Evolutionary conservation across 2,888 invertebrate genomes (phyloP), one percentile per base, ranked within the genome.

Genomic region (Brenthis ino): DNA sequence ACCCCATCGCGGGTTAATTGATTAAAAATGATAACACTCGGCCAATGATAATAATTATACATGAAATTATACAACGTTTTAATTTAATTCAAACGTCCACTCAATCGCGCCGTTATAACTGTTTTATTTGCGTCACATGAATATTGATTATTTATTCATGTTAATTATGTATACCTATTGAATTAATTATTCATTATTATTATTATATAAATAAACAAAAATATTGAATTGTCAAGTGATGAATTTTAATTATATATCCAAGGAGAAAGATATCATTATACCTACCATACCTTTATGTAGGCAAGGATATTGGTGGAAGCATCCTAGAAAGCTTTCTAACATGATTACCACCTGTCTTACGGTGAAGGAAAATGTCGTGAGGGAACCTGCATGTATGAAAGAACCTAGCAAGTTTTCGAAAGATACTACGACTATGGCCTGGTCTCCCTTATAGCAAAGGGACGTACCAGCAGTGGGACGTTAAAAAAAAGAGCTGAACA

Each of bases 81-180:
- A 71, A 72, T 65, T 67, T 65, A 63, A 72, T 69, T 60, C 65
- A 65, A 67, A 53, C 63, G 63, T 64, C 24, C 63, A 65, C 50
- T 68, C 61, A 47, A 58, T 55, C 50, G 55, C 54, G 61, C 70
- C 69, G 69, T 67, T 68, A 68, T 72, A 72, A 72, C 72, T 72
- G 72, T 72, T 70, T 53, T 47, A 68, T 65, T 16, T 64, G 63
- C 69, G 61, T 47, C 63, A 48, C 63, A 58, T 72, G 72, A 72
- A 72, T 70, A 72, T 70, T 70, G 63, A 72, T 65, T 16, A 57
- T 57, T 57, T 24, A n/a, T 57, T 55, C 54, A 68, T 68, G 57
- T 57, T 67, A 58, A 68, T 69, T 67, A 60, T 67, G 28, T 28
- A 28, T 28, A 16, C 16, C 16, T 16, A 51, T 50, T 60, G 58